Evolutionary conservation across 2,888 invertebrate species (phyloP).

Genomic region (Ormia ochracea): DNA sequence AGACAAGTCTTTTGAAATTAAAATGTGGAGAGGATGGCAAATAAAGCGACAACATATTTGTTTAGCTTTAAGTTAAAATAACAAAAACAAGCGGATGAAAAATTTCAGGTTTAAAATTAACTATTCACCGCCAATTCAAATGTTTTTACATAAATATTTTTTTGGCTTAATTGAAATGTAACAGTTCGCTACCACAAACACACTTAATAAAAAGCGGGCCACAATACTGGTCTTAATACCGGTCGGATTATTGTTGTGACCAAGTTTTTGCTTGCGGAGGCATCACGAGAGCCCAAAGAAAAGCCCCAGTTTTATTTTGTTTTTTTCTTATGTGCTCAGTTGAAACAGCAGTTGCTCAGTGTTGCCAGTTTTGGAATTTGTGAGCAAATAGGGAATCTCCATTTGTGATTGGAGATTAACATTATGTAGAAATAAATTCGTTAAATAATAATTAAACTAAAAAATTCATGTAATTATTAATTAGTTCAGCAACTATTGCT

Average conservation of each 20-base stretch:
- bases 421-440: too few relatives aligned
- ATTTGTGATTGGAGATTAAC: too few relatives aligned
- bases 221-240: conserved; percentile 20
- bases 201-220: neutral
- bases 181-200: neutral
- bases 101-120: neutral
- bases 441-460: too few relatives aligned
- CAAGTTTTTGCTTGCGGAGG: conserved; percentile 29
- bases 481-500: too few relatives aligned
- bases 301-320: neutral
- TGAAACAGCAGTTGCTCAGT: too few relatives aligned
- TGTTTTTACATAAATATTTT: neutral
- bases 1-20: conserved; percentile 42
- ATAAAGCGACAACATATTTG: conserved; percentile 24
- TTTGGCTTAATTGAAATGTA: neutral
- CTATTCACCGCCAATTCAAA: conserved; percentile 31
- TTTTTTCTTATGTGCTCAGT: neutral
- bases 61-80: conserved; percentile 41
- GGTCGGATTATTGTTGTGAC: conserved; percentile 21
- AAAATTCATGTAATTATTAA: too few relatives aligned
- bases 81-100: conserved; percentile 11
- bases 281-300: neutral
- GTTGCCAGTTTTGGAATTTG: too few relatives aligned
- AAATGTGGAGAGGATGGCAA: conserved; percentile 53
- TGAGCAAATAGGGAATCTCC: too few relatives aligned